These are phyloP conservation scores for Lemur catta DNA, from an alignment of 2,797 vertebrate genomes.

Conservation along the genomic window DNA sequence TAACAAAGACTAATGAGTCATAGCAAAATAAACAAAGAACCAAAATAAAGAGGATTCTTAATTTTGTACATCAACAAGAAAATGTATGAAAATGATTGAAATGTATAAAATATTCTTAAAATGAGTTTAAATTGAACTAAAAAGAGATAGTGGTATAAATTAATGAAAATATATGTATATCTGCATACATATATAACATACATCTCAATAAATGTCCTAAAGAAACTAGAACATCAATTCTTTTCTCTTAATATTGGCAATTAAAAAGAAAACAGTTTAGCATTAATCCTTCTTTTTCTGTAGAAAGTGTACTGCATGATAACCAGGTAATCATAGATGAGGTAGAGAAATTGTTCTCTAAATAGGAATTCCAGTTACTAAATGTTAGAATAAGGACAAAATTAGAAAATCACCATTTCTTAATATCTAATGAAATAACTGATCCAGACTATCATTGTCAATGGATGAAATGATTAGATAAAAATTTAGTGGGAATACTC, in stretches of 20 bases:
- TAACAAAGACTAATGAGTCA: not conserved
- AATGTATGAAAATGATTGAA: not conserved
- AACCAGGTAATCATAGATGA: not conserved
- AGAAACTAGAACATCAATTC: not conserved
- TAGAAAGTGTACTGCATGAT: not conserved
- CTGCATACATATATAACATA: not conserved
- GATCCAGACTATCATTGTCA: not conserved
- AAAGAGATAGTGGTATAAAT: not conserved
- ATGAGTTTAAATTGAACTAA: not conserved
- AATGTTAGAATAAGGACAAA: not conserved
- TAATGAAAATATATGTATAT: not conserved
- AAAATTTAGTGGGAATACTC: not conserved
- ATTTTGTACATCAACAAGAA: not conserved
- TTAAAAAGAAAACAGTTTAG: not conserved
- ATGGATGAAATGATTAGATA: not conserved
- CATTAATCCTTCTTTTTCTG: not conserved
- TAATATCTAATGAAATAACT: not conserved
- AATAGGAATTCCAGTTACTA: not conserved
- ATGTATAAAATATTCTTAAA: not conserved
- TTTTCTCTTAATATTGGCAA: not conserved
- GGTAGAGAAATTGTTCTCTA: not conserved
- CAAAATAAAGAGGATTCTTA: not conserved
- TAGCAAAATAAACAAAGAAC: not conserved
- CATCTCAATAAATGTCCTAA: not conserved
- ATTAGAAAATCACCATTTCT: not conserved